Percentiles rank a stretch among this genome's conserved stretches.
Conservation (phyloP, 2,888 invertebrate species). For the Orchesellides sinensis region DNA sequence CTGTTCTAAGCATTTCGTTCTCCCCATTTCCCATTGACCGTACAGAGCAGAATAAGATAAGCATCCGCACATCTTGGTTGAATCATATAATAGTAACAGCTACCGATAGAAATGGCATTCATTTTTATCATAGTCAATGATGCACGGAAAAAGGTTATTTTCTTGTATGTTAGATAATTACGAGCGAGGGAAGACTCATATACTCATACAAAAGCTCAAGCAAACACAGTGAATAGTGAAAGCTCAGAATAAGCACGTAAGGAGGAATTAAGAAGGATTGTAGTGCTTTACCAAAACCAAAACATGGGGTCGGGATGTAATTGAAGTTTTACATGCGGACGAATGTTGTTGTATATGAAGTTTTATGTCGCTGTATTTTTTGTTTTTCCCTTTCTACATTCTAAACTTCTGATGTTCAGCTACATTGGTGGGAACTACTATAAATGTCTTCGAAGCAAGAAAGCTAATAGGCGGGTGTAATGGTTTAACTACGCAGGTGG, state of each 20-base stretch:
- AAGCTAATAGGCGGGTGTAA: not conserved
- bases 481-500: conserved; percentile 45
- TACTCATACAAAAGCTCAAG: conserved; percentile 14
- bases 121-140: conserved; percentile 51
- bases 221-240: conserved; percentile 14
- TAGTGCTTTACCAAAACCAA: too few relatives aligned
- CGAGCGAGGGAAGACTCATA: conserved; percentile 35
- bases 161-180: conserved; percentile 53
- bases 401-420: not conserved
- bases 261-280: conserved; percentile 36
- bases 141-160: conserved; percentile 56
- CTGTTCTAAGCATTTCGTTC: conserved; percentile 57
- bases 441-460: not conserved
- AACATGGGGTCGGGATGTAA: too few relatives aligned
- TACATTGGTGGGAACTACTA: conserved; percentile 3
- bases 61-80: not conserved
- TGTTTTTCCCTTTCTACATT: not conserved
- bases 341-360: not conserved
- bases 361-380: not conserved
- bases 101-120: conserved; percentile 16
- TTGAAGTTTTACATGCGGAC: too few relatives aligned
- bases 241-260: conserved; percentile 36
- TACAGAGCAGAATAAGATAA: too few relatives aligned
- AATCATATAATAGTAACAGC: not conserved
- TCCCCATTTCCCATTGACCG: conserved; percentile 22